A percentile compares a stretch with the other conserved stretches of the same genome.
Evolutionary conservation across 2,888 invertebrate species (phyloP).

Genomic region (Volucella inanis): DNA sequence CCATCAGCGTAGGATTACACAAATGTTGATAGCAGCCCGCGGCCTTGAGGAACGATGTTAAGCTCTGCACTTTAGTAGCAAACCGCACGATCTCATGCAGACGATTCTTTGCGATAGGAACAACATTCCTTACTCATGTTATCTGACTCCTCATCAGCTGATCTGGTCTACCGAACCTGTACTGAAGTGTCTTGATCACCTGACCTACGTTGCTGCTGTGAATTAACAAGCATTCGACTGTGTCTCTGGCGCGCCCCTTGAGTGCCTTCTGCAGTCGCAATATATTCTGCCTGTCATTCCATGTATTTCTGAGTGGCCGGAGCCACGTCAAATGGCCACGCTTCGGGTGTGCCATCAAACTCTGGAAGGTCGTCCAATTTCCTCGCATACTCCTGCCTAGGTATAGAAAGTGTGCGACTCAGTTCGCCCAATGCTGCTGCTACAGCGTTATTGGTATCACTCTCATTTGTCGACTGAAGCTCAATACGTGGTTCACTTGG

Average conservation of each 20-base stretch:
- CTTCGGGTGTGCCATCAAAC: conserved; percentile 3
- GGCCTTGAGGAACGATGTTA: too few relatives aligned
- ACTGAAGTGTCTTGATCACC: neutral
- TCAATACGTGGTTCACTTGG: neutral
- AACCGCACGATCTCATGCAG: neutral
- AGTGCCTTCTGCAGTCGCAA: too few relatives aligned
- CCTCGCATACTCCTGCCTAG: neutral
- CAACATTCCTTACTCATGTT: neutral
- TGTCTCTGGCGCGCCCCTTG: too few relatives aligned
- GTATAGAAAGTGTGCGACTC: neutral
- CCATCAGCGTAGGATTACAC: too few relatives aligned
- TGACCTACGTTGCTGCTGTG: conserved; percentile 12
- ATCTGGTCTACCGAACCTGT: conserved; percentile 1
- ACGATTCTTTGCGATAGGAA: neutral
- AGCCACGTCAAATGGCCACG: neutral
- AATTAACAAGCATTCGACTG: neutral
- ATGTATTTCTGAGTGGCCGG: too few relatives aligned
- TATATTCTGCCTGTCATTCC: too few relatives aligned
- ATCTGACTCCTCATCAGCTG: conserved; percentile 6
- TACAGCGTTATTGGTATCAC: neutral
- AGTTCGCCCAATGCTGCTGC: neutral
- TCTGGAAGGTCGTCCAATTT: conserved; percentile 4
- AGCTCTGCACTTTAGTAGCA: too few relatives aligned
- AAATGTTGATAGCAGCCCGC: too few relatives aligned
- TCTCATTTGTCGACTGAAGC: too few relatives aligned